These are phyloP conservation scores for Typhlichthys eigenmanni DNA, from an alignment of 2,797 vertebrate species.

Conservation along the genomic window DNA sequence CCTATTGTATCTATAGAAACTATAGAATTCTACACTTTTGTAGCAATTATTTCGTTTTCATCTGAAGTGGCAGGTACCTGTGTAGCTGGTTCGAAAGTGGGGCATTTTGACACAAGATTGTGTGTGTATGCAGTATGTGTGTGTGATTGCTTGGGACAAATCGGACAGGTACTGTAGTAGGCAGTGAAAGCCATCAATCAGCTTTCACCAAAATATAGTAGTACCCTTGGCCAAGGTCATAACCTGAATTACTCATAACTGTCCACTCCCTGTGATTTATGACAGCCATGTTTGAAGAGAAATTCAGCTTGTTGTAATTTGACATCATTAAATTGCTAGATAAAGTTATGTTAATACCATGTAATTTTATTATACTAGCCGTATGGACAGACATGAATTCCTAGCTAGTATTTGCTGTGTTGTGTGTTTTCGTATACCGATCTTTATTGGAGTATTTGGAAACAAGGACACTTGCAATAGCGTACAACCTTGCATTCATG, in stretches of 20 bases:
- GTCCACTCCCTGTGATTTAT: constrained; percentile 54
- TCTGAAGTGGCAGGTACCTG: neutral
- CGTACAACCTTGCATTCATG: constrained; percentile 40
- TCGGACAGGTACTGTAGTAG: constrained; percentile 54
- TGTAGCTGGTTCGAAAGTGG: neutral
- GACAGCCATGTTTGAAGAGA: constrained; percentile 51
- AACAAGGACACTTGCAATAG: no score
- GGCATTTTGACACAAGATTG: constrained; percentile 4
- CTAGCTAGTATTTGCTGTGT: constrained; percentile 2
- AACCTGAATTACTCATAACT: constrained; percentile 60
- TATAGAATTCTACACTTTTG: neutral
- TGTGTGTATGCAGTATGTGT: constrained; percentile 4
- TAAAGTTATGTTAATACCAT: constrained; percentile 66
- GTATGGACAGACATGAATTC: constrained; percentile 8
- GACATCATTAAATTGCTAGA: constrained; percentile 55
- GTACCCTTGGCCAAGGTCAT: constrained; percentile 59
- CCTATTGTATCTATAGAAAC: neutral
- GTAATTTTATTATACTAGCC: constrained; percentile 43
- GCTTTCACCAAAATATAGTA: constrained; percentile 35
- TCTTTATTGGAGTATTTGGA: constrained; percentile 20
- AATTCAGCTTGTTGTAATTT: constrained; percentile 53
- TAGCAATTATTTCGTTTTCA: constrained; percentile 25
- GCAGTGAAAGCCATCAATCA: constrained; percentile 62
- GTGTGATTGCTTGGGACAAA: constrained; percentile 17
- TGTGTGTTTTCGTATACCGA: constrained; percentile 1